phyloP scores from a whole-genome alignment of 2,797 vertebrate genomes.

The Acrossocheilus wenchowensis region DNA sequence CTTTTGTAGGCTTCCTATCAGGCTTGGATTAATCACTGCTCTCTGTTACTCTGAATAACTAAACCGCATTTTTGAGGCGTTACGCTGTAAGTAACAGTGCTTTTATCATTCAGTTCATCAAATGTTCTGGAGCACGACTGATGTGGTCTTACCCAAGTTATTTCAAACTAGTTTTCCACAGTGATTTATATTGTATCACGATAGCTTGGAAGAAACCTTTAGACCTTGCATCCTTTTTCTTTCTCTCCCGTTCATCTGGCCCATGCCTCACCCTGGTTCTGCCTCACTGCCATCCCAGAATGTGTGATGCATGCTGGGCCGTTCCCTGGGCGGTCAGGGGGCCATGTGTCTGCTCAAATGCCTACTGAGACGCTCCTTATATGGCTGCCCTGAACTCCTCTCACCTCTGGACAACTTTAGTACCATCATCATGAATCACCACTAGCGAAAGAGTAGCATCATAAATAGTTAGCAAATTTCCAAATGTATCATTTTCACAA shows the following conservation, averaged over 20 bases:
- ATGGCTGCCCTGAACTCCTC: conserved; percentile 59
- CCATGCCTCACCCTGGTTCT: conserved; percentile 61
- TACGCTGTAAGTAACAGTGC: neutral
- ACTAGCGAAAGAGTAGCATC: conserved; percentile 11
- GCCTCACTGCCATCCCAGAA: conserved; percentile 62
- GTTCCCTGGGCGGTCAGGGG: conserved; percentile 59
- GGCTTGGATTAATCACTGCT: neutral
- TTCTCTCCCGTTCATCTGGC: conserved; percentile 51
- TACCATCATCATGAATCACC: conserved; percentile 42
- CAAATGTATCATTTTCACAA: neutral
- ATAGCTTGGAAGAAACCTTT: conserved; percentile 1
- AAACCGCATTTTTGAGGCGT: conserved; percentile 3
- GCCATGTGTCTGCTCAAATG: conserved; percentile 62
- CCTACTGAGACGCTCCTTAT: conserved; percentile 64
- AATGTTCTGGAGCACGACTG: neutral
- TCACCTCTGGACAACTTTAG: conserved; percentile 57
- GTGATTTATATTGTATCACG: neutral
- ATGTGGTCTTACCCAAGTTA: neutral
- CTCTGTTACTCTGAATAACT: conserved; percentile 3
- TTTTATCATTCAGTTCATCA: conserved; percentile 3
- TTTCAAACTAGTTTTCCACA: neutral
- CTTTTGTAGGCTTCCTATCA: neutral
- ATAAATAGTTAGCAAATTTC: conserved; percentile 27
- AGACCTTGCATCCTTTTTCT: conserved; percentile 21
- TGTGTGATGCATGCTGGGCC: conserved; percentile 53